Percentiles rank a stretch among this genome's conserved stretches.
These are phyloP conservation scores for Botia kubotai DNA, from an alignment of 2,797 vertebrate genomes.

Conservation along the genomic window DNA sequence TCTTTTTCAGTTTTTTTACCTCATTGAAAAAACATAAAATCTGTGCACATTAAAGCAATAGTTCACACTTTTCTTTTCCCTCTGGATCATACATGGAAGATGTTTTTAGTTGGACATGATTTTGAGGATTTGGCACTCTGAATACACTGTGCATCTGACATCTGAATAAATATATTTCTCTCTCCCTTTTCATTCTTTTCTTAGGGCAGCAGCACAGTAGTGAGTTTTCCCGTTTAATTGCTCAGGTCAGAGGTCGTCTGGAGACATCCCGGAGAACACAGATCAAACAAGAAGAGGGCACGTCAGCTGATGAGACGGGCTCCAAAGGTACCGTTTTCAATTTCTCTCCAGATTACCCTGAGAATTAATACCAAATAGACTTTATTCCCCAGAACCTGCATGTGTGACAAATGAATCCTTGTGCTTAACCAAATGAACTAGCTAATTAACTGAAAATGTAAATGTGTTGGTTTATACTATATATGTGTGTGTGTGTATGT, in stretches of 20 bases:
- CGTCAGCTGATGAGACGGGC: conserved; percentile 35
- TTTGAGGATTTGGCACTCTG: too few relatives aligned
- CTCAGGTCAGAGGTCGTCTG: conserved; percentile 74
- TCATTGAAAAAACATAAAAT: background rate
- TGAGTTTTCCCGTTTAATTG: conserved; percentile 77
- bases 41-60: background rate
- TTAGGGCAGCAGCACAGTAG: conserved; percentile 78
- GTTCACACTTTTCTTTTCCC: too few relatives aligned
- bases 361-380: background rate
- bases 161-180: background rate
- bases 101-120: background rate
- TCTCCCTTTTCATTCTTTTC: conserved; percentile 20
- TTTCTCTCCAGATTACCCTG: conserved; percentile 1
- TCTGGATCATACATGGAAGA: background rate
- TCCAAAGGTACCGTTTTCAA: conserved; percentile 37
- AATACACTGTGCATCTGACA: background rate
- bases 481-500: too few relatives aligned
- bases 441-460: background rate
- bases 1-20: too few relatives aligned
- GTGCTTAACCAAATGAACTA: background rate
- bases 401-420: background rate
- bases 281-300: conserved; percentile 63
- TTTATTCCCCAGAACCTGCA: background rate
- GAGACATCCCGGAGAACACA: conserved; percentile 45
- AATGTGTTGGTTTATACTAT: background rate